Base-by-base conservation (phyloP, 2,797 vertebrate genomes). In the Iguana delicatissima region DNA sequence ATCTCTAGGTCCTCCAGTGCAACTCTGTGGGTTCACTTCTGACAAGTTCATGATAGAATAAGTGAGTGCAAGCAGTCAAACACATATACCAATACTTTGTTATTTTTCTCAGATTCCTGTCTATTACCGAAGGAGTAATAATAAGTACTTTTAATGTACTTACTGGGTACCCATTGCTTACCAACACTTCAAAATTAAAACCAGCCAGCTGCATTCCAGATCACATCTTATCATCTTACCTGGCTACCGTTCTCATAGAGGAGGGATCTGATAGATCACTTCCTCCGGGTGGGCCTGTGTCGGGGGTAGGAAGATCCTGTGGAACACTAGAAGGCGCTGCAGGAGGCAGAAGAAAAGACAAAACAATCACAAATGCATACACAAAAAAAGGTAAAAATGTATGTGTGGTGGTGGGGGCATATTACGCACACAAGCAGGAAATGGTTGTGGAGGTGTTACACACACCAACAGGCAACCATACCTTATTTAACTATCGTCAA, bases 181-280 rank as follows among this genome's bases (percentile, higher is more conserved):
- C 24, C 57, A 73, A 42, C 22, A 20, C 22, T 38, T 87, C 22
- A 55, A n/a, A 50, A 12, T 16, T 52, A 74, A 16, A 10, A 12
- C n/a, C 2, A 59, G 18, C 20, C 69, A 64, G 4, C 7, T 8
- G 12, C 20, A 29, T 62, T 4, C 38, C 86, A 46, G 50, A 85
- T 89, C 92, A 80, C 6, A 26, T 20, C 93, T 92, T 83, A 59
- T 74, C 72, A 85, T 84, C 72, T 67, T 90, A 94, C 84, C 88
- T 94, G 92, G 87, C 85, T 84, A 86, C 94, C 35, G 90, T 91
- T 84, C 24, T 84, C 80, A 35, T 2, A 32, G 62, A 50, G 59
- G 86, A 35, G 35, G 86, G 80, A 79, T 91, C 69, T 59, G 62
- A 50, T 72, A 62, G 80, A 50, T 88, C 86, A 79, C 59, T 32